Conservation (phyloP, 2,113 vertebrate genomes). For the Anthoscopus minutus region DNA sequence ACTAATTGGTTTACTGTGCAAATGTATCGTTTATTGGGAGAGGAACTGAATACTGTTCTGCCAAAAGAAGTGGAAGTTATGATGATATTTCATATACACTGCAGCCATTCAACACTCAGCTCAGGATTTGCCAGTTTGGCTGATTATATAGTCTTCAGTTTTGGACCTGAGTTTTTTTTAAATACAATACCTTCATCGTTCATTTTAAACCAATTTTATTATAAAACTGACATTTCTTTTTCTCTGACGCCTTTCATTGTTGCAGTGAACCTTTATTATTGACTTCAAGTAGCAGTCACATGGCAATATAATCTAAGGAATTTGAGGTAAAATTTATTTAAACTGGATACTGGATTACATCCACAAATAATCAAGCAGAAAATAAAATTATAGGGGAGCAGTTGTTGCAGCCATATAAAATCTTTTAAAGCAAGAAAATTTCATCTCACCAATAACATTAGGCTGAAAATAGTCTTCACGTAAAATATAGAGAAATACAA, state of each 20-base stretch:
- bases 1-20: background rate
- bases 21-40: background rate
- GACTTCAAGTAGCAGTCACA: background rate
- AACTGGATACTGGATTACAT: background rate
- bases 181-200: background rate
- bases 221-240: background rate
- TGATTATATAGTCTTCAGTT: background rate
- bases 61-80: background rate
- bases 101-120: background rate
- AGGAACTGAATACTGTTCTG: background rate
- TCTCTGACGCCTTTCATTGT: background rate
- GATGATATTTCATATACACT: background rate
- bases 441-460: background rate
- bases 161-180: background rate
- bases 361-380: background rate
- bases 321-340: background rate
- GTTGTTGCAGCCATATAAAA: background rate
- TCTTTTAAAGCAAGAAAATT: background rate
- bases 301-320: background rate
- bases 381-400: background rate
- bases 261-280: background rate
- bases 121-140: background rate
- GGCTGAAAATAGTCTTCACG: background rate
- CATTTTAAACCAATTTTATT: background rate
- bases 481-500: background rate